A percentile compares a stretch with the other conserved stretches of the same genome.
Evolutionary conservation across 2,888 invertebrate species (phyloP).

Genomic region (Andrena trimmerana): DNA sequence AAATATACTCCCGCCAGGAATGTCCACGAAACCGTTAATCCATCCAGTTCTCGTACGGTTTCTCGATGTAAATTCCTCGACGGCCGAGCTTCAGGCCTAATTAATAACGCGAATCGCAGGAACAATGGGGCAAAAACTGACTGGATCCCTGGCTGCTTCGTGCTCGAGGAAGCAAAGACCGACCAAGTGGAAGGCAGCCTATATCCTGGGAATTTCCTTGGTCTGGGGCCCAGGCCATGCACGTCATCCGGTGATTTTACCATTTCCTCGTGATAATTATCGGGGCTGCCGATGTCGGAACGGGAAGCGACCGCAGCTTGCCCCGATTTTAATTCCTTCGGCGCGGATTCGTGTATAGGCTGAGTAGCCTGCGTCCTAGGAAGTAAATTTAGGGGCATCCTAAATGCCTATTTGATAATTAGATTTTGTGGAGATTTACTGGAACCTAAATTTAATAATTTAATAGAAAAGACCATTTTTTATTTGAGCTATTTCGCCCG

Average conservation of each 20-base stretch:
- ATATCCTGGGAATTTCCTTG: slow-evolving; percentile 54
- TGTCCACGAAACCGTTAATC: slow-evolving; percentile 55
- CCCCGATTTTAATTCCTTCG: slow-evolving; percentile 38
- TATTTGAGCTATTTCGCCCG: too few relatives aligned
- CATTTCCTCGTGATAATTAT: slow-evolving; percentile 65
- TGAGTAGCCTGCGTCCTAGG: too few relatives aligned
- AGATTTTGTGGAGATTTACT: too few relatives aligned
- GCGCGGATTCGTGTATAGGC: background rate
- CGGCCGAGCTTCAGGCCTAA: slow-evolving; percentile 39
- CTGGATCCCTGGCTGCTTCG: slow-evolving; percentile 28
- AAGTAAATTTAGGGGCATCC: background rate
- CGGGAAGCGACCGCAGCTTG: slow-evolving; percentile 12
- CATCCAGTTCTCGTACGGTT: slow-evolving; percentile 25
- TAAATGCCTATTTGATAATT: too few relatives aligned
- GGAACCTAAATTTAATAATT: too few relatives aligned
- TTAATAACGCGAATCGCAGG: slow-evolving; percentile 49
- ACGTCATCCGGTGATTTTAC: slow-evolving; percentile 38
- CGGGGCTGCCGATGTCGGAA: slow-evolving; percentile 31
- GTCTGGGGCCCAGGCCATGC: background rate
- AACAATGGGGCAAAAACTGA: slow-evolving; percentile 50
- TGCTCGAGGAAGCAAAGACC: slow-evolving; percentile 23
- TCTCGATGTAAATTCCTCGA: slow-evolving; percentile 49
- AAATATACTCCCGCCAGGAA: slow-evolving; percentile 33
- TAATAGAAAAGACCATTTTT: too few relatives aligned
- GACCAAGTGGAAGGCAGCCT: slow-evolving; percentile 16